Base-by-base conservation (phyloP, 1,140 invertebrate genomes). In the Galleria mellonella region DNA sequence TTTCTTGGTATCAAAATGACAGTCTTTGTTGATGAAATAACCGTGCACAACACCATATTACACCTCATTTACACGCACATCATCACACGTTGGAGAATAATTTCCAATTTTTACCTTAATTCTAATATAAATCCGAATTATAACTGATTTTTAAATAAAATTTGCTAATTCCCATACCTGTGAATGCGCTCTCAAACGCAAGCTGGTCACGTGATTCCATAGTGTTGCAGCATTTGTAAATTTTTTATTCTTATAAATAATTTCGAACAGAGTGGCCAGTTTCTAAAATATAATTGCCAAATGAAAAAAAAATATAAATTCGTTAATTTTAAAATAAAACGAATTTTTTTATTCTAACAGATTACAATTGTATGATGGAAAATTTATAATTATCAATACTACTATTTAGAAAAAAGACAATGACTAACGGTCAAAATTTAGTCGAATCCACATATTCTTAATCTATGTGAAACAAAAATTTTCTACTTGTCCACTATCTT, bases 171-270 rank as follows among this genome's bases (percentile, higher is more conserved):
- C 72, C 67, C 83, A 83, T 87, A 87, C 83, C 83, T 87, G 83
- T 84, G 77, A 86, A 84, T 85, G 83, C 83, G 83, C 82, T 87
- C 79, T 78, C 82, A 85, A 83, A 87, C 82, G 82, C 82, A 87
- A 85, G 82, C 82, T 85, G 78, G 72, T 87, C 83, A 87, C 83
- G 83, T 87, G 82, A 86, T 71, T 69, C 62, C 11, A 47, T 68
- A 79, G 77, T 65, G 76, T 35, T 77, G 74, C 64, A 17, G 61
- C 51, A 68, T 54, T 32, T 23, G n/a, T n/a, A n/a, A n/a, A n/a
- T n/a, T n/a, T n/a, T n/a, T n/a, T n/a, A n/a, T n/a, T n/a, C n/a
- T n/a, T n/a, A n/a, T n/a, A n/a, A n/a, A n/a, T n/a, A 28, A 23
- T 58, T 61, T 62, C 51, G 44, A 51, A n/a, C n/a, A 58, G 45